A percentile compares a stretch with the other conserved stretches of the same genome.
phyloP scores from a whole-genome alignment of 1,140 invertebrate genomes.

The Temnothorax longispinosus region DNA sequence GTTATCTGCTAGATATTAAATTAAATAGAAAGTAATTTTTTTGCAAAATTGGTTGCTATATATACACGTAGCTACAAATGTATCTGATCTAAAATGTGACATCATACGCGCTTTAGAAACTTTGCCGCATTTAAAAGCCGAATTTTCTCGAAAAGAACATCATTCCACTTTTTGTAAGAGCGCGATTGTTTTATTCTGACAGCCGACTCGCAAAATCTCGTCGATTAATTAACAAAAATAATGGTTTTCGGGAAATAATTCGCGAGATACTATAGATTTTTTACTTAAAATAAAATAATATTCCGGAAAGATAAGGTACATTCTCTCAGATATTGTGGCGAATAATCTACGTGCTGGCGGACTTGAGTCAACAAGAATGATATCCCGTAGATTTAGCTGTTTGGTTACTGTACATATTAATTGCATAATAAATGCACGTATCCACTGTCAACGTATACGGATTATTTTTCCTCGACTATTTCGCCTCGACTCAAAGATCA shows the following conservation, averaged over 20 bases:
- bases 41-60: neutral
- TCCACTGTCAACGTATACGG: too few relatives aligned
- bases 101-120: neutral
- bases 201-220: neutral
- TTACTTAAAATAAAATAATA: neutral
- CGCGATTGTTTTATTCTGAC: neutral
- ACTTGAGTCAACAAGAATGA: neutral
- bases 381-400: neutral
- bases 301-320: neutral
- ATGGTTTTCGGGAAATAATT: neutral
- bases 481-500: conserved; percentile 16
- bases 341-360: neutral
- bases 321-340: neutral
- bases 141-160: neutral
- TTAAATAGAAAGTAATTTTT: neutral
- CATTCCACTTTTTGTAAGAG: neutral
- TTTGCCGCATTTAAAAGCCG: neutral
- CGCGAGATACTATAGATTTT: neutral
- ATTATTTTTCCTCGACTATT: neutral
- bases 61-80: neutral
- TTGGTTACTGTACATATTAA: neutral
- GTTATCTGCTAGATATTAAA: too few relatives aligned
- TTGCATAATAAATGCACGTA: neutral
- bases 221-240: neutral
- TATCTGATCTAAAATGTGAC: neutral